A percentile compares a stretch with the other conserved stretches of the same genome.
These are phyloP conservation scores for Sebastes vulpes DNA, from an alignment of 2,797 vertebrate species.

Conservation along the genomic window DNA sequence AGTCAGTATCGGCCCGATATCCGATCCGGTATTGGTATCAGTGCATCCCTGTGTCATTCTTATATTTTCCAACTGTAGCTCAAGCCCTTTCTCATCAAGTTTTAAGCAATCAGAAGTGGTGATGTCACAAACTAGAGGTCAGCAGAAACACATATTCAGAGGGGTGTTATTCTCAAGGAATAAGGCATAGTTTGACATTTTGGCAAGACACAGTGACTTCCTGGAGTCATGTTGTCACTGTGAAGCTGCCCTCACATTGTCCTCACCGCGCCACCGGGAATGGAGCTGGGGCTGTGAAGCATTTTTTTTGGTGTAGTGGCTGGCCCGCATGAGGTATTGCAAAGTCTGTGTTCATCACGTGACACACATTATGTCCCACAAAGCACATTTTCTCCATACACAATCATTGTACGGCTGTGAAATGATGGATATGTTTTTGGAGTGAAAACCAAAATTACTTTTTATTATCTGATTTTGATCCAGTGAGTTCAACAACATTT, in stretches of 20 bases:
- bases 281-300: not conserved
- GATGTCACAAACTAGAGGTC: not conserved
- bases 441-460: not conserved
- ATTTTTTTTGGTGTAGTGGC: too few relatives aligned
- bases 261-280: not conserved
- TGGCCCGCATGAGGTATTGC: too few relatives aligned
- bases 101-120: not conserved
- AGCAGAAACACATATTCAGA: not conserved
- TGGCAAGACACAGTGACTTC: not conserved
- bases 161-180: not conserved
- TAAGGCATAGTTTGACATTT: not conserved
- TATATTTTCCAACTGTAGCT: slow-evolving; percentile 19
- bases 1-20: too few relatives aligned
- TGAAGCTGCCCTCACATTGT: not conserved
- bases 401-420: too few relatives aligned
- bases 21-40: too few relatives aligned
- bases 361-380: too few relatives aligned
- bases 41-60: not conserved
- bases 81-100: not conserved
- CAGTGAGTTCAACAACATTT: not conserved
- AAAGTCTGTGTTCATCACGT: too few relatives aligned
- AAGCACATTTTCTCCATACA: too few relatives aligned
- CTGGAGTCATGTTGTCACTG: not conserved
- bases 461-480: too few relatives aligned
- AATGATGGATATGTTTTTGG: too few relatives aligned